Base-by-base conservation (phyloP, 2,113 vertebrate genomes). In the Xiphophorus couchianus region DNA sequence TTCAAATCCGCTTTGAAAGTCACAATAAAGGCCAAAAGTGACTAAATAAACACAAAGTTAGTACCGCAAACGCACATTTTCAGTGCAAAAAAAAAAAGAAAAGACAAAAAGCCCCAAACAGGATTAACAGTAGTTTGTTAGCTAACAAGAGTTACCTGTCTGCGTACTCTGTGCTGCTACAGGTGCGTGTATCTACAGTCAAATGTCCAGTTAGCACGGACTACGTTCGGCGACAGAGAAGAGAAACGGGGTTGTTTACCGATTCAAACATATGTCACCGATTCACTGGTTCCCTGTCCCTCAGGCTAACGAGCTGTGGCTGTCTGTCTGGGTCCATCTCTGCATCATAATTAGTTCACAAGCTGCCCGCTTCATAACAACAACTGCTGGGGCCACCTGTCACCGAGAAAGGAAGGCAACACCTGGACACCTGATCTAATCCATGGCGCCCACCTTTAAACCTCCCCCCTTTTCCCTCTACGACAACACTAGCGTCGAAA, bases 11-110 rank as follows among this genome's bases (percentile, higher is more conserved):
- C 29, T 62, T 3, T 9, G 39, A 35, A 6, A 17, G 28, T 39
- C 11, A 62, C 19, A 29, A 27, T 15, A 1, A 27, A 71, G 44
- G 30, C 39, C 63, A 22, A 29, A n/a, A 27, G 54, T 17, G 15
- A 33, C 68, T 80, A 83, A 44, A 77, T 15, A 58, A 67, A 58
- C 11, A 33, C 35, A 65, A 58, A 25, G 28, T 22, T 69, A 35
- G 31, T 33, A 63, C 12, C n/a, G 54, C 44, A 51, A 66, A 69
- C 30, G 69, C 68, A 67, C 88, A 86, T 92, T 64, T 66, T 81
- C 11, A 9, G 13, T 25, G 58, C 29, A 33, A 62, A 29, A 60
- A 37, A 61, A 60, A 17, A 62, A 58, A 29, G 28, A 35, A 35
- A 11, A 35, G 9, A 9, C 10, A 37, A 37, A 48, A 44, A 14